Evolutionary conservation across 2,797 vertebrate genomes (phyloP).

Genomic region (Sphaeramia orbicularis): DNA sequence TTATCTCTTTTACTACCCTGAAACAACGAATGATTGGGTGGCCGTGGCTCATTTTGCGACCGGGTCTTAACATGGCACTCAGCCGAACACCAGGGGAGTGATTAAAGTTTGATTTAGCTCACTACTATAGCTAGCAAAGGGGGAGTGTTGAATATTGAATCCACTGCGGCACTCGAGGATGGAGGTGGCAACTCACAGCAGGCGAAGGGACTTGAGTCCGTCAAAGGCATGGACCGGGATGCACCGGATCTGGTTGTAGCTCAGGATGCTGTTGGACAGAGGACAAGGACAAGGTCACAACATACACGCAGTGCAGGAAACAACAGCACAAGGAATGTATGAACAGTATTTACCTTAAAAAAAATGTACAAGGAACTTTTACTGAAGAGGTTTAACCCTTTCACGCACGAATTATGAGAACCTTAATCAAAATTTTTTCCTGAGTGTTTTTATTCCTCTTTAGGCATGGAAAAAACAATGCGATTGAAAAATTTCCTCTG

Average conservation of each 20-base stretch:
- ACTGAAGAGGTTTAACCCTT: too few species aligned
- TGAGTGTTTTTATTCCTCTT: too few species aligned
- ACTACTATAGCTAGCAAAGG: conserved; percentile 44
- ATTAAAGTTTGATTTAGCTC: conserved; percentile 74
- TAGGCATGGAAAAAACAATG: too few species aligned
- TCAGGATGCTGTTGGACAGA: conserved; percentile 90
- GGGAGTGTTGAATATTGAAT: conserved; percentile 59
- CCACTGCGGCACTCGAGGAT: conserved; percentile 51
- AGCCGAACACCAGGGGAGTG: conserved; percentile 43
- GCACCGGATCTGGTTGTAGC: conserved; percentile 97
- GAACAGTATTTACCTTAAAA: too few species aligned
- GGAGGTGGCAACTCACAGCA: conserved; percentile 90
- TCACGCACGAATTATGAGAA: too few species aligned
- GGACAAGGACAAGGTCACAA: conserved; percentile 40
- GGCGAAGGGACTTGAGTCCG: conserved; percentile 92
- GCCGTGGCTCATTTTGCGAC: conserved; percentile 49
- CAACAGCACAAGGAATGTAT: too few species aligned
- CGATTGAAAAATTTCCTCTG: too few species aligned
- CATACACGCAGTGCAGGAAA: neutral
- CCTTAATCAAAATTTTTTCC: too few species aligned
- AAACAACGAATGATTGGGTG: conserved; percentile 59
- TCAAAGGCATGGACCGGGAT: conserved; percentile 93
- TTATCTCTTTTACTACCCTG: conserved; percentile 54
- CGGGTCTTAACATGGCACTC: conserved; percentile 47
- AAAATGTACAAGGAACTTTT: too few species aligned